These are phyloP conservation scores for Sciurus carolinensis DNA, from an alignment of 2,797 vertebrate species.

Conservation along the genomic window DNA sequence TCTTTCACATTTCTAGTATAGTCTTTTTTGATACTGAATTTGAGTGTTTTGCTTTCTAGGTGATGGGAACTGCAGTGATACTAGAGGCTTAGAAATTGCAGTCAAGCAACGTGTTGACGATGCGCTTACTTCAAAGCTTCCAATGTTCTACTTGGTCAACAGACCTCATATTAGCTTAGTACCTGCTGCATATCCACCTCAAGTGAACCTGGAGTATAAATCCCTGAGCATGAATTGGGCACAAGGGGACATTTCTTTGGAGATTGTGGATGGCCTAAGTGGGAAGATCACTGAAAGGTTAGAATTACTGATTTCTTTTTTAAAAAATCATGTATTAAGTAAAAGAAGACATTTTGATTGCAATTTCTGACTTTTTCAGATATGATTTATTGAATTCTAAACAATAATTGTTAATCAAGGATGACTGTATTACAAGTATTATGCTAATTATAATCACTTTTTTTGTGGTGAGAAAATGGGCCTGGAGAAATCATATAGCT, in stretches of 20 bases:
- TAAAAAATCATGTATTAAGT: neutral
- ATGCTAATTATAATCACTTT: neutral
- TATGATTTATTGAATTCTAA: slow-evolving; percentile 16
- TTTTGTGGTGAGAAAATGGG: slow-evolving; percentile 1
- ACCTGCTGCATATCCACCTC: slow-evolving; percentile 86
- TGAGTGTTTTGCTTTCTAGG: slow-evolving; percentile 88
- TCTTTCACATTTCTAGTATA: neutral
- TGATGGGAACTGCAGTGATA: slow-evolving; percentile 90
- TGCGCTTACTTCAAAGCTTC: slow-evolving; percentile 92
- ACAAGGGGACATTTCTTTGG: slow-evolving; percentile 92
- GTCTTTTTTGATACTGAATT: neutral
- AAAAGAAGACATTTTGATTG: slow-evolving; percentile 56
- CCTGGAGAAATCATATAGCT: neutral
- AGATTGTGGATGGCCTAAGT: slow-evolving; percentile 93
- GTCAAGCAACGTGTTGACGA: slow-evolving; percentile 94
- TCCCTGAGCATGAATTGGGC: slow-evolving; percentile 95
- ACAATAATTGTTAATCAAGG: neutral
- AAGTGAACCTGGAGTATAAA: slow-evolving; percentile 74
- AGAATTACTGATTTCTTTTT: slow-evolving; percentile 80
- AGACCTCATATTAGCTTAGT: slow-evolving; percentile 93
- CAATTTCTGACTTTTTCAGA: neutral
- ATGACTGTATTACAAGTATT: neutral
- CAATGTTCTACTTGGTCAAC: slow-evolving; percentile 94
- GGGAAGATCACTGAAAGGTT: slow-evolving; percentile 94
- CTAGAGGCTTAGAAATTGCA: slow-evolving; percentile 93